Evolutionary conservation across 1,140 invertebrate genomes (phyloP).

Genomic region (Medauroidea extradentata): DNA sequence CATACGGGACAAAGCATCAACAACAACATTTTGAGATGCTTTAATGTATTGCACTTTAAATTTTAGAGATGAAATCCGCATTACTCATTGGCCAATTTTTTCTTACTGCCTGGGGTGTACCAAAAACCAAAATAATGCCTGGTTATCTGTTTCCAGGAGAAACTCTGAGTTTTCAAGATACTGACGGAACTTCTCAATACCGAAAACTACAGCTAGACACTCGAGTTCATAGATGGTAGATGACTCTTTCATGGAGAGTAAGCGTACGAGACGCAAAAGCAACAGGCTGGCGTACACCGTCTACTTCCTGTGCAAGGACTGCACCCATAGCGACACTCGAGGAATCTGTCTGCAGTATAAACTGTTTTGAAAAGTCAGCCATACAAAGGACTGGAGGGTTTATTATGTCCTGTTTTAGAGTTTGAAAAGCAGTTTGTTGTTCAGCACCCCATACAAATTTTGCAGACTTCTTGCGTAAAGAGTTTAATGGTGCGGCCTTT

Average conservation of each 20-base stretch:
- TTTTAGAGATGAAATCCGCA: too few species aligned
- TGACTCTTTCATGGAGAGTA: conserved; percentile 35
- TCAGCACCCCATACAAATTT: conserved; percentile 30
- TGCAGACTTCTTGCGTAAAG: conserved; percentile 22
- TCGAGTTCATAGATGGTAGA: too few species aligned
- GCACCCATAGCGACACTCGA: conserved; percentile 32
- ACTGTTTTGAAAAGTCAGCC: conserved; percentile 35
- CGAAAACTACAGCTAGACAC: too few species aligned
- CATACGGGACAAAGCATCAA: not conserved
- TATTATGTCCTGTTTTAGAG: conserved; percentile 29
- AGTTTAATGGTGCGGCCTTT: conserved; percentile 34
- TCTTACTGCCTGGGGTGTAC: not conserved
- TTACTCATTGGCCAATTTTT: not conserved
- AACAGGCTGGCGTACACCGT: too few species aligned
- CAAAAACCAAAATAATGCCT: not conserved
- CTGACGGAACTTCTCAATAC: conserved; percentile 41
- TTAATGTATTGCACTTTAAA: not conserved
- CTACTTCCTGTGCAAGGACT: too few species aligned
- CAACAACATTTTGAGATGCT: not conserved
- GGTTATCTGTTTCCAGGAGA: too few species aligned
- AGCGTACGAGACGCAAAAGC: conserved; percentile 39
- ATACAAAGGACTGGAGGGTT: conserved; percentile 29
- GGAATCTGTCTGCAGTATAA: conserved; percentile 38
- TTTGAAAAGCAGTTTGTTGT: conserved; percentile 31
- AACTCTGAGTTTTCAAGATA: conserved; percentile 34